Conservation (phyloP, 2,797 vertebrate genomes). For the Mus caroli region DNA sequence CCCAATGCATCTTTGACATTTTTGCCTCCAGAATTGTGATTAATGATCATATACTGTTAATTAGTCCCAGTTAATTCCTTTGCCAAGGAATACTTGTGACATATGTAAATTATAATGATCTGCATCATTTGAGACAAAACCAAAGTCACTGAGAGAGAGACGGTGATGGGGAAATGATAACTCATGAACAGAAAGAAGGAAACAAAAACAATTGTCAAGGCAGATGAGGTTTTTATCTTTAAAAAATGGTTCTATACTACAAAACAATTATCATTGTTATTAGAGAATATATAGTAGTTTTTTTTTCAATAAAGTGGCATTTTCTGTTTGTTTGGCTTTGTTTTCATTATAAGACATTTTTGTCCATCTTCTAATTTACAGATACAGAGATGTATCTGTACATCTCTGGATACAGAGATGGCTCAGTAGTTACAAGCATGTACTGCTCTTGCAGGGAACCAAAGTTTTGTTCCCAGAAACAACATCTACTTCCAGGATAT, state of each 20-base stretch:
- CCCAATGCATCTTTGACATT: background rate
- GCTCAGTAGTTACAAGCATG: background rate
- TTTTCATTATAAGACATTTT: background rate
- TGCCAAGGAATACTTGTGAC: background rate
- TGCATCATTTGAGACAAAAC: constrained; percentile 1
- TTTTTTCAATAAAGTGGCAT: background rate
- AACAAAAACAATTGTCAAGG: background rate
- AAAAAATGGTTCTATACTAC: background rate
- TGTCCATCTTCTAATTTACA: background rate
- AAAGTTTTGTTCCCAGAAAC: background rate
- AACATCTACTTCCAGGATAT: background rate
- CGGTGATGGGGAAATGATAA: background rate
- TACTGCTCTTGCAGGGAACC: background rate
- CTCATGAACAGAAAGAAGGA: background rate
- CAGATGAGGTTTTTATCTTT: background rate
- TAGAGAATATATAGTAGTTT: background rate
- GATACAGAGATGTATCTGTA: too few species aligned
- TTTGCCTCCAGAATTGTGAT: background rate
- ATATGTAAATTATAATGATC: background rate
- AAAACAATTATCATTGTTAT: background rate
- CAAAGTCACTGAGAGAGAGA: background rate
- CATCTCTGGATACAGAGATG: background rate
- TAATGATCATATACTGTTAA: background rate
- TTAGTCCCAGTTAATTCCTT: constrained; percentile 8
- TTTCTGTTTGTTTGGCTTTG: background rate